phyloP scores from a whole-genome alignment of 2,797 vertebrate genomes.

The Cyprinella venusta region DNA sequence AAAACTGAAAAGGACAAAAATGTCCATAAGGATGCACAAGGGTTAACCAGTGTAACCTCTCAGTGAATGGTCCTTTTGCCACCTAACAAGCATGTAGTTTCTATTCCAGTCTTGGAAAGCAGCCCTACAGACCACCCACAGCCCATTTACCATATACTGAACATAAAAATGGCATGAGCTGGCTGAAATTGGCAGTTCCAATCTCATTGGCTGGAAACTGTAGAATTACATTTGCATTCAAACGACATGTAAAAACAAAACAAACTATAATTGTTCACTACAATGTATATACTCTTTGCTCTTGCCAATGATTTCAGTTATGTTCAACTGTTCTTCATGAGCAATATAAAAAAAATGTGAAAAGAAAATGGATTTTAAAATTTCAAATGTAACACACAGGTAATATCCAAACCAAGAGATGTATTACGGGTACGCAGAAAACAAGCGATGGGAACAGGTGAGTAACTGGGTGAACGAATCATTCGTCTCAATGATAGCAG shows the following conservation, averaged over 20 bases:
- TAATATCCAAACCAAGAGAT: no score
- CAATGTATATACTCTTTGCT: not conserved
- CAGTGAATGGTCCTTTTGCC: not conserved
- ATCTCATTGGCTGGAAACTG: not conserved
- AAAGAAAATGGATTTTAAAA: no score
- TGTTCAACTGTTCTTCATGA: no score
- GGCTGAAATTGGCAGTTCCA: not conserved
- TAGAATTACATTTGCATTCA: not conserved
- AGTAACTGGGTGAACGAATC: no score
- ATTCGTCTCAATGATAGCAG: no score
- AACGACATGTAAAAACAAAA: not conserved
- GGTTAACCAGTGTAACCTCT: conserved; percentile 5
- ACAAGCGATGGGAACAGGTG: no score
- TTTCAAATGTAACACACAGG: no score
- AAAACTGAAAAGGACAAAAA: no score
- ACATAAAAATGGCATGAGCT: conserved; percentile 1
- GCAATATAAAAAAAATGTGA: no score
- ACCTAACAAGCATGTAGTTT: not conserved
- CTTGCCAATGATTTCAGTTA: no score
- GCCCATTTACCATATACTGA: not conserved
- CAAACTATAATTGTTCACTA: not conserved
- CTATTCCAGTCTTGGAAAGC: not conserved
- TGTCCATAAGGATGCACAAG: no score
- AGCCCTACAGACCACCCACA: not conserved
- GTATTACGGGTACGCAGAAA: no score